A percentile compares a stretch with the other conserved stretches of the same genome.
phyloP scores from a whole-genome alignment of 2,113 vertebrate genomes.

The Heptranchias perlo region DNA sequence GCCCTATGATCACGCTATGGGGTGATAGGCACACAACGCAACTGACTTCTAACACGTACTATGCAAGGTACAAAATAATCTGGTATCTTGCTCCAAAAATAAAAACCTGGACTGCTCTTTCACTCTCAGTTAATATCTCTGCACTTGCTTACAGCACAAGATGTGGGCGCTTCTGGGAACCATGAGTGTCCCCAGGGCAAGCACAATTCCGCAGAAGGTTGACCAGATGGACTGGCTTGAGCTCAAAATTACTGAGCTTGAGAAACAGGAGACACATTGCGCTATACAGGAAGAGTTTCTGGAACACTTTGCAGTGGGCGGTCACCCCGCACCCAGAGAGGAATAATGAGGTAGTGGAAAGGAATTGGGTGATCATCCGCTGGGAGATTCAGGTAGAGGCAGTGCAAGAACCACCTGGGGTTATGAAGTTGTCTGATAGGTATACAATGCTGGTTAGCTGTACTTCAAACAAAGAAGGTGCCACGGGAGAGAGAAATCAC shows the following conservation, averaged over 20 bases:
- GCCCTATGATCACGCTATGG: neutral
- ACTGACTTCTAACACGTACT: neutral
- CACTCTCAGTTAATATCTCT: neutral
- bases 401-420: too few species aligned
- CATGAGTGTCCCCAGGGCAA: neutral
- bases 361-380: too few species aligned
- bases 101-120: neutral
- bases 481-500: too few species aligned
- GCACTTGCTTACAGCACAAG: neutral
- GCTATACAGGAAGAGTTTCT: neutral
- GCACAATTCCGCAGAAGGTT: neutral
- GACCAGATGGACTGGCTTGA: neutral
- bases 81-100: neutral
- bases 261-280: neutral
- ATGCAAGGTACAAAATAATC: neutral
- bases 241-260: neutral
- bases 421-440: too few species aligned
- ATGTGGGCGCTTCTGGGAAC: neutral
- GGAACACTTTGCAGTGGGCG: neutral
- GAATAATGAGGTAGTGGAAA: too few species aligned
- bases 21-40: neutral
- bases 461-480: too few species aligned
- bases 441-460: too few species aligned
- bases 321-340: neutral
- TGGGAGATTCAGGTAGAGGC: too few species aligned